Percentiles rank a stretch among this genome's conserved stretches.
These are phyloP conservation scores for Brachyistius frenatus DNA, from an alignment of 2,113 vertebrate genomes.

Conservation along the genomic window DNA sequence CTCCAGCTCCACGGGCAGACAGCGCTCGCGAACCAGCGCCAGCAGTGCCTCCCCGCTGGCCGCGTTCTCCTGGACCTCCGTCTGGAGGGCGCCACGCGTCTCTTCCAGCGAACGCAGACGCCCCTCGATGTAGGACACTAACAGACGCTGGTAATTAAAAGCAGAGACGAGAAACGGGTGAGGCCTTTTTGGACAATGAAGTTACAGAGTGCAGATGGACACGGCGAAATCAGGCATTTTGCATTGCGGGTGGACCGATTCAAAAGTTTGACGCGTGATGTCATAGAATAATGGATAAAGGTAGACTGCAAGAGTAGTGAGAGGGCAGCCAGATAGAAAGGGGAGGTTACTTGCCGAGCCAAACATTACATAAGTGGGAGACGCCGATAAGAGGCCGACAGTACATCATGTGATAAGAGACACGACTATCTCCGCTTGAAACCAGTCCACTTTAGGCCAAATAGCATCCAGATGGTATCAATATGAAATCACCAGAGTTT, in stretches of 20 bases:
- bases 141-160: conserved; percentile 78
- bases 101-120: conserved; percentile 80
- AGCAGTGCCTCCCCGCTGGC: conserved; percentile 74
- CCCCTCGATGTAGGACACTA: conserved; percentile 80
- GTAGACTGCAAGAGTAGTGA: conserved; percentile 4
- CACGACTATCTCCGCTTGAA: conserved; percentile 29
- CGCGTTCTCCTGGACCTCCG: conserved; percentile 73
- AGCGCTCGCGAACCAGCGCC: conserved; percentile 77
- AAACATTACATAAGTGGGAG: conserved; percentile 54
- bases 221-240: background rate
- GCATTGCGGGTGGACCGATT: background rate
- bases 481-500: conserved; percentile 28
- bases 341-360: conserved; percentile 23
- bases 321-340: conserved; percentile 8
- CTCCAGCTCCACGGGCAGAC: conserved; percentile 88
- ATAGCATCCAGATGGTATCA: conserved; percentile 43
- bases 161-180: background rate
- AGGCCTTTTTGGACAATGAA: background rate
- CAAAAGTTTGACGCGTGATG: background rate
- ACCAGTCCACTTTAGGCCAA: conserved; percentile 43
- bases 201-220: background rate
- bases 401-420: conserved; percentile 62
- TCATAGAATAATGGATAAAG: background rate
- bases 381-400: conserved; percentile 68
- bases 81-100: conserved; percentile 75